A percentile compares a stretch with the other conserved stretches of the same genome.
Evolutionary conservation across 2,113 vertebrate species (phyloP).

Genomic region (Origma solitaria): DNA sequence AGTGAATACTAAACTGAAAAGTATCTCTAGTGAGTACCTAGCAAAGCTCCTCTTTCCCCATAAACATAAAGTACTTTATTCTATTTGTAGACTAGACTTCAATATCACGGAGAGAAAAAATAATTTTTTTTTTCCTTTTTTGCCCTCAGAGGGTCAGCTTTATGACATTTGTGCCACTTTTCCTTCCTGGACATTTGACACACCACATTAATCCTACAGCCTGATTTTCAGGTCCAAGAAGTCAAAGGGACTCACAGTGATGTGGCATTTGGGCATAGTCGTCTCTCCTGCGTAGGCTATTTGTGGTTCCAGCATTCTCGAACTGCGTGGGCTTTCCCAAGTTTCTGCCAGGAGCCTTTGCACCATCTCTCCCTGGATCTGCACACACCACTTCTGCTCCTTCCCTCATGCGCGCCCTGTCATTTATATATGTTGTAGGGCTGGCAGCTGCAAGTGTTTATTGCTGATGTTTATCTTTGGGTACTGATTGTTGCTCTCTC

Average conservation of each 20-base stretch:
- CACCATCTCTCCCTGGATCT: background rate
- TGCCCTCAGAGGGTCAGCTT: background rate
- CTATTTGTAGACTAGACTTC: background rate
- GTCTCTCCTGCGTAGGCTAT: background rate
- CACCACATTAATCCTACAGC: background rate
- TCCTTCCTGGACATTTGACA: background rate
- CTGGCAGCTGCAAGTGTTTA: background rate
- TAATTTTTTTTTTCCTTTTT: background rate
- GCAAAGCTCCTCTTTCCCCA: background rate
- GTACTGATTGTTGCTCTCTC: background rate
- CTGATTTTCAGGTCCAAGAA: background rate
- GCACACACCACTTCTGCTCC: background rate
- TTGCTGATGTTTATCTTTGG: constrained; percentile 23
- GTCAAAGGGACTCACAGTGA: background rate
- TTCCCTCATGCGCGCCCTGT: background rate
- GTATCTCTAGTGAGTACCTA: background rate
- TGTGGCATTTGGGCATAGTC: background rate
- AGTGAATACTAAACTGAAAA: background rate
- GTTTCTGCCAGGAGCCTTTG: background rate
- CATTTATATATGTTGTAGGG: background rate
- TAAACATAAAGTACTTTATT: background rate
- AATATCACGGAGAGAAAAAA: background rate
- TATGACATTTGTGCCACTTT: background rate
- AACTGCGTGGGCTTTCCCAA: background rate
- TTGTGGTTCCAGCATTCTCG: background rate